Base-by-base conservation (phyloP, 1,140 invertebrate genomes). In the Ceratosolen solmsi region DNA sequence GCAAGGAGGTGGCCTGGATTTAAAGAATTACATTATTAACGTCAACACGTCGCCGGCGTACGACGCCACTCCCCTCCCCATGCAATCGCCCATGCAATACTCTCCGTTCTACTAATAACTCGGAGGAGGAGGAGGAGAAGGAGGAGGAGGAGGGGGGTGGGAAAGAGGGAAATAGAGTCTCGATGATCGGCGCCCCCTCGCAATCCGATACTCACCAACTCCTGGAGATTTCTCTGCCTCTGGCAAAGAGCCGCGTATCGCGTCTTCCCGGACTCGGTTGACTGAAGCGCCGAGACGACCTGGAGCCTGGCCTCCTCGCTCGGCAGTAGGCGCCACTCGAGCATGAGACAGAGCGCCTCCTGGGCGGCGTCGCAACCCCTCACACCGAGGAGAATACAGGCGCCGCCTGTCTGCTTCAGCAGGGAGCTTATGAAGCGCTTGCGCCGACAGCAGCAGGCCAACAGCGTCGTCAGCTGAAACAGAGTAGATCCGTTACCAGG, bases 201-300 rank as follows among this genome's bases (percentile, higher is more conserved):
- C 41, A 13, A 13, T 0, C 56, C 9, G 38, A n/a, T n/a, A 75
- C 82, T 41, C 83, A 97, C 96, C 93, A 97, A 87, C 91, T 96
- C 94, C 87, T 94, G 93, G n/a, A 97, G 93, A 87, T 95, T 95
- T 83, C 94, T 93, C 89, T 96, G 95, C 82, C 95, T 89, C 84
- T 96, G 94, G 88, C 95, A 96, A 22, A 97, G 92, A 33, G 94
- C 94, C 63, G 92, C 92, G 86, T 97, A 97, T 87, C 94, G 93
- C 82, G 93, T 92, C 86, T 94, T 94, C 11, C 96, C 96, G 22
- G 93, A 92, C 17, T 93, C 89, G 20, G 96, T 97, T 49, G 94
- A 95, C 87, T 96, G 95, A 51, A 97, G 92, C 1, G 96, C 95
- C n/a, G 95, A 96, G 27, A 96, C 95, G 82, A 96, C 95, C 90